Evolutionary conservation across 2,113 vertebrate species (phyloP).

Genomic region (Alectura lathami): DNA sequence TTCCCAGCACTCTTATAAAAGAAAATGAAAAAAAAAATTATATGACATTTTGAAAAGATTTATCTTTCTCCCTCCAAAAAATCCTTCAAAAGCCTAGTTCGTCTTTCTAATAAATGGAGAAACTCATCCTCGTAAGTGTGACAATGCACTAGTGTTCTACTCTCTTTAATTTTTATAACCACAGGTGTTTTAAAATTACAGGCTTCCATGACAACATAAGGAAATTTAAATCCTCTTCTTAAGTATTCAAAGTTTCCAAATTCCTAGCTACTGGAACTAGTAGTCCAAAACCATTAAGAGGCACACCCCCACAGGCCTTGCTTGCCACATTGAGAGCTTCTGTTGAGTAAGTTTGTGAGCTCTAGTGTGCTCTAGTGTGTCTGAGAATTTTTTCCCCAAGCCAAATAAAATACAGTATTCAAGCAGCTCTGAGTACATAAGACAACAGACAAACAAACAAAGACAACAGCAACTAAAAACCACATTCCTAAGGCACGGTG

Average conservation of each 20-base stretch:
- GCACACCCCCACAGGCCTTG: not conserved
- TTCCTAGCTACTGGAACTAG: not conserved
- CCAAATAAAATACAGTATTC: not conserved
- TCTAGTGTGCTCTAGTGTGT: not conserved
- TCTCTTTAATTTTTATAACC: not conserved
- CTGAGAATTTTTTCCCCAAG: not conserved
- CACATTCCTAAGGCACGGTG: not conserved
- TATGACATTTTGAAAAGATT: not conserved
- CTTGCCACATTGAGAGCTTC: not conserved
- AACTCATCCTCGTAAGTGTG: not conserved
- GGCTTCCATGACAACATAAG: not conserved
- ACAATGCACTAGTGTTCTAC: not conserved
- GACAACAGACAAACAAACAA: not conserved
- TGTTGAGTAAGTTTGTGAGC: not conserved
- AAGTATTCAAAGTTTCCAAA: not conserved
- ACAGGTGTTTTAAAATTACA: not conserved
- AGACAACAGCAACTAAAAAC: not conserved
- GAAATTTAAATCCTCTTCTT: not conserved
- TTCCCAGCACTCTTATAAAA: not conserved
- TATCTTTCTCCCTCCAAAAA: not conserved
- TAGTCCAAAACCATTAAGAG: not conserved
- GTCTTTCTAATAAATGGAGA: not conserved
- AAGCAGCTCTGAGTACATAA: not conserved
- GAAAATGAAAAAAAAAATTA: not conserved
- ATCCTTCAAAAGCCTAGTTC: not conserved